A percentile compares a stretch with the other conserved stretches of the same genome.
These are phyloP conservation scores for Remorina albescens DNA, from an alignment of 2,797 vertebrate genomes.

Conservation along the genomic window DNA sequence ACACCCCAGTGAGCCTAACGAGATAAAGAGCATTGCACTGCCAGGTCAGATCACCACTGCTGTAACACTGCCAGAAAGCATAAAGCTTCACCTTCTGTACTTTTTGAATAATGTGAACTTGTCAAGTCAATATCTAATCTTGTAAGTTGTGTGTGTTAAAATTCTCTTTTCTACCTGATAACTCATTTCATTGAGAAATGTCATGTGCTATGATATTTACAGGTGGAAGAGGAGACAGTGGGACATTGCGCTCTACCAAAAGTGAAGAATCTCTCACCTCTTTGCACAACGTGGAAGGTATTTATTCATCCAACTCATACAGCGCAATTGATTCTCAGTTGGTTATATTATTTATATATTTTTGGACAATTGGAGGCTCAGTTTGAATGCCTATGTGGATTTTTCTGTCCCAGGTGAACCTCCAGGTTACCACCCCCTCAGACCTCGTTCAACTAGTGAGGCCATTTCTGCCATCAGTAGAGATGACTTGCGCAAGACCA, in stretches of 20 bases:
- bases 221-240: slow-evolving; percentile 94
- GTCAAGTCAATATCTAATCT: background rate
- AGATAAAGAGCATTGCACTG: slow-evolving; percentile 94
- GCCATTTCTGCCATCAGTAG: slow-evolving; percentile 89
- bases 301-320: no score
- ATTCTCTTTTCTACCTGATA: background rate
- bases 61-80: slow-evolving; percentile 7
- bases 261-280: slow-evolving; percentile 98
- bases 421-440: slow-evolving; percentile 88
- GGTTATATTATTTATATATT: slow-evolving; percentile 5
- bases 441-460: slow-evolving; percentile 93
- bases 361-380: background rate
- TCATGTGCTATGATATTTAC: slow-evolving; percentile 27
- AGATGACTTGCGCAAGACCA: slow-evolving; percentile 84
- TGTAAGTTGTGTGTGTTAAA: background rate
- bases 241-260: slow-evolving; percentile 95
- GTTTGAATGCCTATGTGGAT: background rate
- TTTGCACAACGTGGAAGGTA: slow-evolving; percentile 93
- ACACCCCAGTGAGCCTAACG: slow-evolving; percentile 94
- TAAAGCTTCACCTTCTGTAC: background rate
- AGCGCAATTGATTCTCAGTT: background rate
- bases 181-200: background rate
- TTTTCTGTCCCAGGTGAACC: slow-evolving; percentile 84
- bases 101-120: background rate
- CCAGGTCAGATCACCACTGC: slow-evolving; percentile 85